Conservation (phyloP, 2,113 vertebrate species). For the Plotosus lineatus region DNA sequence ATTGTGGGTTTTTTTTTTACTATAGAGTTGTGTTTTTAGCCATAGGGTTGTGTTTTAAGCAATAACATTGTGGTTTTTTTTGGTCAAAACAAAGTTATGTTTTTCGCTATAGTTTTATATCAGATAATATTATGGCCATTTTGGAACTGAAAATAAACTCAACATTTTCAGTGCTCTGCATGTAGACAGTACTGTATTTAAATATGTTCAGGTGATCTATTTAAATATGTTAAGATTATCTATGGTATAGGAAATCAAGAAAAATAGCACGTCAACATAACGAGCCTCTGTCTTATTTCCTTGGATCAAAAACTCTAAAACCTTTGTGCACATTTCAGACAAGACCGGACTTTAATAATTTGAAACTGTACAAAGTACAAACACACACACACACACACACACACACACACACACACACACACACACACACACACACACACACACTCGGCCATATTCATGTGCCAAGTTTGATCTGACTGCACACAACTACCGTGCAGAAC, state of each 20-base stretch:
- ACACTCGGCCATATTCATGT: not conserved
- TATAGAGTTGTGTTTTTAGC: not conserved
- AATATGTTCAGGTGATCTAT: no score
- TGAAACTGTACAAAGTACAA: not conserved
- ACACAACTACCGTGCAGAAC: not conserved
- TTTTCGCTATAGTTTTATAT: not conserved
- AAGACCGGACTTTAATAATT: not conserved
- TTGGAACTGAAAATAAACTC: no score
- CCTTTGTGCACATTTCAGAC: conserved; percentile 2
- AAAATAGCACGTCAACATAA: not conserved
- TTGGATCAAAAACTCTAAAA: conserved; percentile 1
- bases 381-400: conserved; percentile 10
- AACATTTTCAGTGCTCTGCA: no score
- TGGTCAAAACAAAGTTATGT: no score
- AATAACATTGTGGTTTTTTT: not conserved
- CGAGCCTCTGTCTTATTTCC: not conserved
- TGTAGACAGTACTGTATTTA: no score
- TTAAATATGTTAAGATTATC: not conserved
- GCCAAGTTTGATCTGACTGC: not conserved
- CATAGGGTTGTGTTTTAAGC: not conserved
- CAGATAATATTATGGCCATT: no score
- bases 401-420: conserved; percentile 4
- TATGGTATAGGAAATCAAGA: not conserved
- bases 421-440: not conserved
- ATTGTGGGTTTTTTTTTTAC: not conserved